Percentiles rank a stretch among this genome's conserved stretches.
phyloP scores from a whole-genome alignment of 2,797 vertebrate genomes.

The Pipistrellus kuhlii region DNA sequence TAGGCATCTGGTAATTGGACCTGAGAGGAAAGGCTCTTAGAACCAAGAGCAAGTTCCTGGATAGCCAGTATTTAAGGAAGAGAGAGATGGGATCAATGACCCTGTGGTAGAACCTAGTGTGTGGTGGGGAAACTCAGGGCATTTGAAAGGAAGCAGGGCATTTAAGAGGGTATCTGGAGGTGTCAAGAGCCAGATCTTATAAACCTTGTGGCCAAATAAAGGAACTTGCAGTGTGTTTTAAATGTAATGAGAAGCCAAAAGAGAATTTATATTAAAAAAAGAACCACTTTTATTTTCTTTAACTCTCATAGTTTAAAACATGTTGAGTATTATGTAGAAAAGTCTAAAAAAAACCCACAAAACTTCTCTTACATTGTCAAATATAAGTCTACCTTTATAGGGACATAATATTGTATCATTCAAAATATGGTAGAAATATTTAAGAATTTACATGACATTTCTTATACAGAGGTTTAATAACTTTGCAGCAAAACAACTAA shows the following conservation, averaged over 20 bases:
- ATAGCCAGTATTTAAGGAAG: background rate
- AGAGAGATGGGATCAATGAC: background rate
- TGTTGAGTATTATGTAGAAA: background rate
- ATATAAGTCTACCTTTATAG: constrained; percentile 32
- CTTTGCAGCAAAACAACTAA: constrained; percentile 14
- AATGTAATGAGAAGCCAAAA: background rate
- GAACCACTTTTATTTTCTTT: constrained; percentile 18
- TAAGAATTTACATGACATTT: constrained; percentile 13
- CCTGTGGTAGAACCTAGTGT: background rate
- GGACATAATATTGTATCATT: constrained; percentile 24
- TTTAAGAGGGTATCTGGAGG: background rate
- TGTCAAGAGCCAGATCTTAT: background rate
- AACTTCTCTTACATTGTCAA: background rate
- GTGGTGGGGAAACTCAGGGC: background rate
- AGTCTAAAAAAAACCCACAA: background rate
- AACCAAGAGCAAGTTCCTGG: background rate
- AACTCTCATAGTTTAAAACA: constrained; percentile 16
- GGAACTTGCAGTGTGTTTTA: constrained; percentile 21
- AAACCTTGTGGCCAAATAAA: background rate
- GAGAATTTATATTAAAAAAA: constrained; percentile 48
- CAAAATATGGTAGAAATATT: constrained; percentile 53
- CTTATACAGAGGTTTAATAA: constrained; percentile 33
- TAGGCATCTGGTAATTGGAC: background rate
- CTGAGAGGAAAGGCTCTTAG: background rate
- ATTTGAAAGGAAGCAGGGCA: background rate